Evolutionary conservation across 2,113 vertebrate genomes (phyloP), one percentile per base, ranked within the genome.

Genomic region (Bucco capensis): DNA sequence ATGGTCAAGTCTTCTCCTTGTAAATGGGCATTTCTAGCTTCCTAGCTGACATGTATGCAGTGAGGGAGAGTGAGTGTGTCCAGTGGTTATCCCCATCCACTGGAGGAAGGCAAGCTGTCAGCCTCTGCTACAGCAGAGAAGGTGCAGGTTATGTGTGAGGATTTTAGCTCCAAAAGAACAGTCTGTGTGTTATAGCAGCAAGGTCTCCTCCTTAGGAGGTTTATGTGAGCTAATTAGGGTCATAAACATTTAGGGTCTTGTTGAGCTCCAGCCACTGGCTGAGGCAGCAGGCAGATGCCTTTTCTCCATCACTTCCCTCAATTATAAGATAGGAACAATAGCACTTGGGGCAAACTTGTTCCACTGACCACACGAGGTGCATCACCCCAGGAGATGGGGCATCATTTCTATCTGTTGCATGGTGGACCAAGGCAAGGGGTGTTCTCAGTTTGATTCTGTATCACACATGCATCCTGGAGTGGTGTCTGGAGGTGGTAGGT

Each of bases 181-280:
- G 44, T 44, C 88, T 61, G 58, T 38, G 54, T 33, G 49, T 24
- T 70, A 53, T 72, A 65, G 87, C 76, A 51, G 54, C 38, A 38
- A 31, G 28, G 44, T 64, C 86, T 47, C 57, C 92, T 94, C 88
- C 88, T 6, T 80, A 84, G 90, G 92, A 91, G 90, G 90, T 95
- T 95, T 94, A 73, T 77, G 69, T 35, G 8, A 76, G 54, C 38
- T 89, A 86, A 92, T 92, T 60, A 57, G 35, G 46, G 69, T 79
- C 84, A 44, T 92, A 92, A 95, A 92, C 35, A 56, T 92, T 86
- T 89, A 65, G 77, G 60, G 70, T 23, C 88, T 69, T 46, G 12
- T 9, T 28, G 79, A 87, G 79, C 75, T 80, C 65, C 23, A 83
- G 90, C 76, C 80, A 47, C 80, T 54, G 76, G 71, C 86, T 49